Percentiles rank a stretch among this genome's conserved stretches.
These are phyloP conservation scores for Cyanoramphus novaezelandiae DNA, from an alignment of 2,113 vertebrate genomes.

Conservation along the genomic window DNA sequence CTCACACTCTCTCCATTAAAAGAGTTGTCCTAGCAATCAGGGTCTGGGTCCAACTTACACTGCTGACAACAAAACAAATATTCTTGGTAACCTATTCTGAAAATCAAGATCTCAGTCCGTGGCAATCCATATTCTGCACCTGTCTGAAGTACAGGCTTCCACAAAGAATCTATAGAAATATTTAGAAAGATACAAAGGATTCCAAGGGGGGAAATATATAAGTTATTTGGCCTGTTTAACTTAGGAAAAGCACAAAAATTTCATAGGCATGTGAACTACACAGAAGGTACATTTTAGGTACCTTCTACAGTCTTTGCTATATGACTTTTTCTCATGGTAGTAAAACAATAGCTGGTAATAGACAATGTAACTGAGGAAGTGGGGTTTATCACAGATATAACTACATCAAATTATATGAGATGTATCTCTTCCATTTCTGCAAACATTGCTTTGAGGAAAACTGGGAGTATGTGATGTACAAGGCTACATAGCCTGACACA, in stretches of 20 bases:
- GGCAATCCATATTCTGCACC: background rate
- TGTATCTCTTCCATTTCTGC: background rate
- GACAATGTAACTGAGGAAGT: background rate
- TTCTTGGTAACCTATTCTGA: background rate
- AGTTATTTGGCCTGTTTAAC: background rate
- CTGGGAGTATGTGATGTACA: background rate
- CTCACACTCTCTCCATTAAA: background rate
- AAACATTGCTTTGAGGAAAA: background rate
- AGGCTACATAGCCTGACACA: background rate
- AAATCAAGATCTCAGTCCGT: background rate
- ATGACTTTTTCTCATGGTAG: background rate
- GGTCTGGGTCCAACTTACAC: background rate
- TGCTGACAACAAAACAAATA: background rate
- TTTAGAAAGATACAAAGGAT: background rate
- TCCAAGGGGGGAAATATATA: background rate
- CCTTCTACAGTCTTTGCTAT: background rate
- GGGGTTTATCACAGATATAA: accelerated
- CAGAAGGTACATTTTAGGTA: background rate
- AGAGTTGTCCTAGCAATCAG: background rate
- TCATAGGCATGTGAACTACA: accelerated
- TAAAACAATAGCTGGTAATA: background rate
- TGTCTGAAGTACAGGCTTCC: accelerated
- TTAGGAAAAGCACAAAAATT: background rate
- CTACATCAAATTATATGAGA: background rate
- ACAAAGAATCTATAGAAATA: background rate